Base-by-base conservation (phyloP, 2,797 vertebrate species). In the Tinamus major region DNA sequence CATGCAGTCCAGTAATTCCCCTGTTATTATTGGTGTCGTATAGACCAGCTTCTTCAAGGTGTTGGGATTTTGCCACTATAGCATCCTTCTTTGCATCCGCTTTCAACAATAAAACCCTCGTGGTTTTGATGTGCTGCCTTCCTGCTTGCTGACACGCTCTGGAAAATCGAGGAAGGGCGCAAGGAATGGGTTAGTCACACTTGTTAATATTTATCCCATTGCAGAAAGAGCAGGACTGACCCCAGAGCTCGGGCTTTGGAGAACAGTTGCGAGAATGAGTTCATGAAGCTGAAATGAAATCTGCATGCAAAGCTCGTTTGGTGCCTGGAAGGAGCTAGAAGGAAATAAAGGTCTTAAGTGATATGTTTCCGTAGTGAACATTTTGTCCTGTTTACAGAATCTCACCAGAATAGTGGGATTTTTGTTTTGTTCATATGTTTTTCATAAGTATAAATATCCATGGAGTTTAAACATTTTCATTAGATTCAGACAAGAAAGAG, bases 161-260 rank as follows among this genome's bases (percentile, higher is more conserved):
- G 93, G 89, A 96, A 97, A 96, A 96, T 91, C 90, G 93, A 97
- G 97, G 87, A 93, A 94, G 89, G 90, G 94, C 8, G 68, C 84
- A 94, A 91, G 94, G 94, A 96, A 96, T 58, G 79, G 93, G 94
- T 97, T 97, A 96, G 96, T 97, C 92, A 97, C 92, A 95, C 92
- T 96, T 97, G 85, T 96, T 97, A 96, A 96, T 97, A 95, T 95
- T 96, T 92, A 91, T 96, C 90, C 89, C 33, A 9, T 81, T 94
- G 86, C 87, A 92, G 90, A 90, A 94, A 89, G 90, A 91, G 49
- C 42, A 42, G 88, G 77, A 51, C 88, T 96, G 95, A 94, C 94
- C 96, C 94, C 91, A 58, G 87, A 94, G 75, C 79, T 39, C 15
- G 24, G 94, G 90, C 93, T 96, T 95, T 92, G 78, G 95, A 96